Conservation (phyloP, 2,888 invertebrate genomes). For the Lacanobia oleracea region DNA sequence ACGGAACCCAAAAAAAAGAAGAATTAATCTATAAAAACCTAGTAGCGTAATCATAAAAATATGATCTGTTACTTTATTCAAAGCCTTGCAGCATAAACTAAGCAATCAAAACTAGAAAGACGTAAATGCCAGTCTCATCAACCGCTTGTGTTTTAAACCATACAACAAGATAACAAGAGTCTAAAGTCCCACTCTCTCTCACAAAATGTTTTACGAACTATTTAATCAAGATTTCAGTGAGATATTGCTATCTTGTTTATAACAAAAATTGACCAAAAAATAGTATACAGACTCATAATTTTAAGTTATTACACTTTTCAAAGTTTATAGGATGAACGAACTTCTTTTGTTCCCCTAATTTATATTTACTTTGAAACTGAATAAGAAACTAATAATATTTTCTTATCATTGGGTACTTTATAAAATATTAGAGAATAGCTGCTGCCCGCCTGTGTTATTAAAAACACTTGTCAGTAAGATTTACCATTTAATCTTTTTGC, state of each 20-base stretch:
- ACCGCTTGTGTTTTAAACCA: slow-evolving; percentile 26
- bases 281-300: slow-evolving; percentile 53
- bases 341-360: slow-evolving; percentile 38
- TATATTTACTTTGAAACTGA: slow-evolving; percentile 46
- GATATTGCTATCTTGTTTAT: slow-evolving; percentile 69
- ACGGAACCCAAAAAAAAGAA: too few relatives aligned
- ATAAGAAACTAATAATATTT: slow-evolving; percentile 21
- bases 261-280: slow-evolving; percentile 64
- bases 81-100: too few relatives aligned
- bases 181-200: slow-evolving; percentile 54
- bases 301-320: slow-evolving; percentile 55
- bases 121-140: background rate
- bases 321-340: slow-evolving; percentile 47
- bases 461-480: too few relatives aligned
- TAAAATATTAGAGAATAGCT: background rate
- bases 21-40: too few relatives aligned
- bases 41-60: too few relatives aligned
- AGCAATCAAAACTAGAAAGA: background rate
- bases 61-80: too few relatives aligned
- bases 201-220: slow-evolving; percentile 71
- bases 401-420: slow-evolving; percentile 4
- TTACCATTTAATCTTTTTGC: too few relatives aligned
- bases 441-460: background rate
- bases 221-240: slow-evolving; percentile 70
- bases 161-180: slow-evolving; percentile 58